These are phyloP conservation scores for Samia ricini DNA, from an alignment of 1,140 invertebrate genomes.

Conservation along the genomic window DNA sequence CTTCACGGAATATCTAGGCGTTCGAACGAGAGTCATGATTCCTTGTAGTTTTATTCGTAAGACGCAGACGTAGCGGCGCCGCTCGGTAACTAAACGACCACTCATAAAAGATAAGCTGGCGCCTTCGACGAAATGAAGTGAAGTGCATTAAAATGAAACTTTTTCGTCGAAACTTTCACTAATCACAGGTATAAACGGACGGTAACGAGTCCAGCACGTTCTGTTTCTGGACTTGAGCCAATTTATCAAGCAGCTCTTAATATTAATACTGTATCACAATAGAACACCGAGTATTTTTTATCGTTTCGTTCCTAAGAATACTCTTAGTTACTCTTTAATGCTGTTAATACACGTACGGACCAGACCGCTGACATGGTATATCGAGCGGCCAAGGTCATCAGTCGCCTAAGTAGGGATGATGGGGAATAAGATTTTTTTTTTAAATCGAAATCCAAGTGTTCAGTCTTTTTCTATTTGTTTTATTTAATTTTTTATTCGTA, in stretches of 20 bases:
- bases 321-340: no score
- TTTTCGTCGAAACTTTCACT: conserved; percentile 1
- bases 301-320: not conserved
- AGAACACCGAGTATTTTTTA: not conserved
- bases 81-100: conserved; percentile 37
- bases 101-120: conserved; percentile 45
- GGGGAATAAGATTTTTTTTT: no score
- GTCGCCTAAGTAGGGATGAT: no score
- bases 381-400: no score
- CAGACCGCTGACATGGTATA: no score
- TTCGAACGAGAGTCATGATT: conserved; percentile 23
- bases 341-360: no score
- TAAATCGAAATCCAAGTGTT: no score
- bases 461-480: no score
- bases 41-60: conserved; percentile 31
- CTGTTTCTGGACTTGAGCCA: not conserved
- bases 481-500: no score
- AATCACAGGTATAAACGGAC: not conserved
- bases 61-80: conserved; percentile 45
- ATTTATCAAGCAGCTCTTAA: not conserved
- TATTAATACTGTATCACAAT: not conserved
- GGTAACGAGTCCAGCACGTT: not conserved
- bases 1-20: conserved; percentile 7
- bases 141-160: conserved; percentile 34
- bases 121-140: conserved; percentile 26